These are phyloP conservation scores for Mus spretus DNA, from an alignment of 2,797 vertebrate species.

Conservation along the genomic window DNA sequence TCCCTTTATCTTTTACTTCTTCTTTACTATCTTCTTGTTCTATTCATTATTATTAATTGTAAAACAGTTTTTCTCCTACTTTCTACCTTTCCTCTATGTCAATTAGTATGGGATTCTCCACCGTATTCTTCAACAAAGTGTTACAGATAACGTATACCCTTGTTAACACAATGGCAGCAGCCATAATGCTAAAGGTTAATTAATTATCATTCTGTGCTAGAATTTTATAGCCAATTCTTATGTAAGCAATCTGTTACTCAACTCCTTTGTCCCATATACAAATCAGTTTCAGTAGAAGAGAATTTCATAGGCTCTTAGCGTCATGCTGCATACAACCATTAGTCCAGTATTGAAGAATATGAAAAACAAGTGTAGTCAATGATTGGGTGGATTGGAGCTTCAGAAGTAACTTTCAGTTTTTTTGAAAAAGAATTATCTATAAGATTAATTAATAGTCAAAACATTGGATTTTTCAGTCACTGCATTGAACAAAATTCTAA, in stretches of 20 bases:
- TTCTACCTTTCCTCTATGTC: neutral
- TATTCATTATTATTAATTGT: neutral
- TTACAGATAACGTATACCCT: neutral
- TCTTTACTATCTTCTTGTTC: neutral
- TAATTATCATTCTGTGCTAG: neutral
- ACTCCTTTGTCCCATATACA: neutral
- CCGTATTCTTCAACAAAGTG: neutral
- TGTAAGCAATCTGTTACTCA: neutral
- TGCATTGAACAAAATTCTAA: slow-evolving; percentile 9
- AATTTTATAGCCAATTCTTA: neutral
- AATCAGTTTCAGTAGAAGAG: neutral
- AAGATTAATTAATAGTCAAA: slow-evolving; percentile 37
- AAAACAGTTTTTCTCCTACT: neutral
- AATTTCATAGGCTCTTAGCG: neutral
- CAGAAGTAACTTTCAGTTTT: slow-evolving; percentile 3
- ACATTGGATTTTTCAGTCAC: neutral
- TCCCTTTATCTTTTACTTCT: neutral
- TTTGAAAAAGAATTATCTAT: slow-evolving; percentile 17
- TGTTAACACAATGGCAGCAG: neutral
- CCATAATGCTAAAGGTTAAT: neutral
- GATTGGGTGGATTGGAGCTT: neutral
- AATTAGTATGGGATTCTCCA: neutral
- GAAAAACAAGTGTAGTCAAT: neutral
- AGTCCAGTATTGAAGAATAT: neutral
- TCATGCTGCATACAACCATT: neutral